These are phyloP conservation scores for Blastomussa wellsi DNA, from an alignment of 92 coral and sea anemone genomes.

Conservation along the genomic window DNA sequence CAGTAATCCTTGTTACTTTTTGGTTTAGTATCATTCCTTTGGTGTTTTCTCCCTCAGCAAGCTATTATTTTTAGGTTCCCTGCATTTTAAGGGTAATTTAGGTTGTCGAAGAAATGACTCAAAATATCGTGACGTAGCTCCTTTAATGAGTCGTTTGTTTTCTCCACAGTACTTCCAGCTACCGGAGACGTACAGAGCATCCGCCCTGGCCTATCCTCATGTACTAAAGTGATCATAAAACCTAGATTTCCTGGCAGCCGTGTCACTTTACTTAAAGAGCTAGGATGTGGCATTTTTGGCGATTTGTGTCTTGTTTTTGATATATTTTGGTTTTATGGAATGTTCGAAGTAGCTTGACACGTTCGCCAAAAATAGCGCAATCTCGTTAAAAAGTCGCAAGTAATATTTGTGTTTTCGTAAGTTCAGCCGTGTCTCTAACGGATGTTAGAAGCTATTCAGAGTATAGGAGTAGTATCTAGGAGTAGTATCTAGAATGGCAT, in stretches of 20 bases:
- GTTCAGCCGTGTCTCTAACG: background rate
- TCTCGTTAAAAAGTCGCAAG: too few species aligned
- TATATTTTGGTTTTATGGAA: too few species aligned
- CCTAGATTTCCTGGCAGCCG: background rate
- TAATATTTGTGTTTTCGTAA: background rate
- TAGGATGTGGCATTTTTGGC: background rate
- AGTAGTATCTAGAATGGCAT: background rate
- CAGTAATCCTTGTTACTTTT: too few species aligned
- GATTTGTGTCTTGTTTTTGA: background rate
- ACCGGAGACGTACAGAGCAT: conserved; percentile 79
- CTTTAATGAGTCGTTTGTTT: background rate
- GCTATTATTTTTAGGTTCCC: too few species aligned
- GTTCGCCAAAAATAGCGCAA: too few species aligned
- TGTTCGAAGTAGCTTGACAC: too few species aligned
- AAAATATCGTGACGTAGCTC: too few species aligned
- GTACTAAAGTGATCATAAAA: conserved; percentile 58
- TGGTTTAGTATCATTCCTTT: too few species aligned
- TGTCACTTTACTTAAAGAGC: background rate
- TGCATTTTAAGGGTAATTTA: too few species aligned
- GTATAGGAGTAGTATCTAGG: too few species aligned
- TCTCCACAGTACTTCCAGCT: conserved; percentile 68
- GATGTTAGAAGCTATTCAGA: background rate
- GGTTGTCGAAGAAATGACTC: too few species aligned
- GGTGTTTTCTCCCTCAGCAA: too few species aligned
- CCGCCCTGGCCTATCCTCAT: conserved; percentile 86